Evolutionary conservation across 2,797 vertebrate species (phyloP).

Genomic region (Glossophaga mutica): DNA sequence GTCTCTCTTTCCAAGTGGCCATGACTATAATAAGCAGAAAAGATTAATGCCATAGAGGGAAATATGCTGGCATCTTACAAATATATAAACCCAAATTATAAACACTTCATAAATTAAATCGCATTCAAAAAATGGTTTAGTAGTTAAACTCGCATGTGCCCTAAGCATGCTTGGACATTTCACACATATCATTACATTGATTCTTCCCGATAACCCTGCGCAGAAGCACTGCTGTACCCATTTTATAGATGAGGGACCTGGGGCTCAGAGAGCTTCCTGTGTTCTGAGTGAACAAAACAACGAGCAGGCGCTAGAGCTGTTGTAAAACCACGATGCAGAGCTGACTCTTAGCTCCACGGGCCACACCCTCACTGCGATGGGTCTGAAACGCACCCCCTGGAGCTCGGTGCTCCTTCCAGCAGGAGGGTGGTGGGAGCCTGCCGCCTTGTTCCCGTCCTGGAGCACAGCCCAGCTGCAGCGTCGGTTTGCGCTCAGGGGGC

Average conservation of each 20-base stretch:
- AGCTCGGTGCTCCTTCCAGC: not conserved
- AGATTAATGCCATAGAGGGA: not conserved
- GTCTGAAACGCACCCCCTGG: not conserved
- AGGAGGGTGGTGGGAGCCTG: not conserved
- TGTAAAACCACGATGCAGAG: not conserved
- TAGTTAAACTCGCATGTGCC: not conserved
- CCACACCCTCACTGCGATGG: not conserved
- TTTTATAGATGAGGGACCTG: not conserved
- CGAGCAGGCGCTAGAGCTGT: not conserved
- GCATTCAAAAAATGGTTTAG: not conserved
- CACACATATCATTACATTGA: not conserved
- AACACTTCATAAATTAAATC: slow-evolving; percentile 12
- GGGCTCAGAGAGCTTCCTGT: not conserved
- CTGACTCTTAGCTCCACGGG: not conserved
- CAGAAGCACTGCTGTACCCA: not conserved
- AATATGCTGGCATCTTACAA: not conserved
- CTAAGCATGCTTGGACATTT: not conserved
- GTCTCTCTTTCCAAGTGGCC: slow-evolving; percentile 39
- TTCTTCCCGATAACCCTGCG: not conserved
- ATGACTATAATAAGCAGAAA: slow-evolving; percentile 9
- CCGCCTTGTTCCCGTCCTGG: not conserved
- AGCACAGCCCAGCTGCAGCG: not conserved
- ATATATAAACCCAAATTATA: not conserved
- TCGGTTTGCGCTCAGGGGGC: not conserved
- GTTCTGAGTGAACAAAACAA: not conserved